phyloP scores from a whole-genome alignment of 2,888 invertebrate species.

The Portevinia maculata region DNA sequence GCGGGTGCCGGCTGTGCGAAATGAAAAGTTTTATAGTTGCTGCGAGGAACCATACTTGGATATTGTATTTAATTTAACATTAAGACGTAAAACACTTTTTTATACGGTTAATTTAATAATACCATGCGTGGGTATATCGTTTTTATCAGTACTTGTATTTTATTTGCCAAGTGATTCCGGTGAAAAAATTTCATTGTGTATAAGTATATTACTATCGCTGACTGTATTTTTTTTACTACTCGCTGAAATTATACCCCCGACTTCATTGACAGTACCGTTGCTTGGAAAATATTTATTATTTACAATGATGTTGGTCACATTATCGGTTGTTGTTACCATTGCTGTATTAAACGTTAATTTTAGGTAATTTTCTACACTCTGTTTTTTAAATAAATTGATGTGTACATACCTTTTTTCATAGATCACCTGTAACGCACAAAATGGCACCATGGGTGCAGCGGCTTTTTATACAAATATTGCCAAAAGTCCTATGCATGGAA shows the following conservation, averaged over 20 bases:
- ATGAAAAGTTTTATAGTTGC: slow-evolving; percentile 97
- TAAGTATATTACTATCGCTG: slow-evolving; percentile 95
- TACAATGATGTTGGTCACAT: slow-evolving; percentile 96
- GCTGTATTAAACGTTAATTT: slow-evolving; percentile 97
- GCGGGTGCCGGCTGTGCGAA: slow-evolving; percentile 94
- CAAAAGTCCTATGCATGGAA: slow-evolving; percentile 93
- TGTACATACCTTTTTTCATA: slow-evolving; percentile 76
- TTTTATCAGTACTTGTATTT: slow-evolving; percentile 97
- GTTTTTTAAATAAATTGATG: neutral
- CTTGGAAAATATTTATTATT: slow-evolving; percentile 96
- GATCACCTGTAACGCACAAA: slow-evolving; percentile 95
- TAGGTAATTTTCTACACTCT: slow-evolving; percentile 81
- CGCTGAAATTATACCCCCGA: slow-evolving; percentile 97
- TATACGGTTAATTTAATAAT: slow-evolving; percentile 99
- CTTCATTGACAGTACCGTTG: slow-evolving; percentile 95
- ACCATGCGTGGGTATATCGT: slow-evolving; percentile 98
- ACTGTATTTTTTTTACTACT: slow-evolving; percentile 97
- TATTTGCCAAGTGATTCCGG: slow-evolving; percentile 99
- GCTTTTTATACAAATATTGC: slow-evolving; percentile 93
- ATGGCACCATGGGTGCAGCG: slow-evolving; percentile 96
- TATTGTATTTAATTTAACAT: slow-evolving; percentile 98
- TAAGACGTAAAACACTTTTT: slow-evolving; percentile 97
- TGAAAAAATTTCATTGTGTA: slow-evolving; percentile 98
- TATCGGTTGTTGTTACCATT: slow-evolving; percentile 96
- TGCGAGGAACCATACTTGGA: slow-evolving; percentile 98